Evolutionary conservation across 2,113 vertebrate species (phyloP), one percentile per base, ranked within the genome.

Genomic region (Rousettus leschenaultii): DNA sequence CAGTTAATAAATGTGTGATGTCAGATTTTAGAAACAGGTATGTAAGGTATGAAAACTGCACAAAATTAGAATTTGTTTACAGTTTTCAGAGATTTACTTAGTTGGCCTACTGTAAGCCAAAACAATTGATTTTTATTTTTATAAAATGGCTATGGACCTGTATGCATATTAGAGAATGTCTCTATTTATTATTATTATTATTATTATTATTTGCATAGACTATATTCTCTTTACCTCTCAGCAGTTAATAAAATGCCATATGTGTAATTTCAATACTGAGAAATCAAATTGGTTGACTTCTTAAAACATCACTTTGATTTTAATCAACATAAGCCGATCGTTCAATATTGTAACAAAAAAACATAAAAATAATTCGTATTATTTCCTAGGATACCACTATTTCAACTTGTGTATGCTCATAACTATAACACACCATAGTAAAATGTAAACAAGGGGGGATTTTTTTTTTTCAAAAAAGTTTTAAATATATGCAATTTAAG

Each of bases 231-330:
- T 30, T 94, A 30, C 14, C 10, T 40, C 59, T 74, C 13, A 33
- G 3, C 35, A 55, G 86, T 96, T 77, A 94, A 38, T 84, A 88
- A 68, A 83, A 66, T 91, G 63, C 55, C 80, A 84, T 40, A 92
- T 91, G 38, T 66, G 75, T 94, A 89, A 96, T 96, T 96, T 95
- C 53, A 63, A 61, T 82, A 59, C 16, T 59, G 95, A 95, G 10
- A 33, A 74, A 86, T n/a, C 86, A 2, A 75, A 61, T 83, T 4
- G n/a, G 59, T 65, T 53, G 21, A 96, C 82, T 48, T 63, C 28
- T 35, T 74, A 77, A 51, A 90, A 43, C 9, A 83, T 92, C 90
- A 0, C 66, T 53, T 71, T 95, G 68, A 45, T 65, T 83, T 51
- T 51, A 94, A 75, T 92, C 43, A 40, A 73, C 35, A 65, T 85